Conservation (phyloP, 2,888 invertebrate species). For the Blastobasis lacticolella region DNA sequence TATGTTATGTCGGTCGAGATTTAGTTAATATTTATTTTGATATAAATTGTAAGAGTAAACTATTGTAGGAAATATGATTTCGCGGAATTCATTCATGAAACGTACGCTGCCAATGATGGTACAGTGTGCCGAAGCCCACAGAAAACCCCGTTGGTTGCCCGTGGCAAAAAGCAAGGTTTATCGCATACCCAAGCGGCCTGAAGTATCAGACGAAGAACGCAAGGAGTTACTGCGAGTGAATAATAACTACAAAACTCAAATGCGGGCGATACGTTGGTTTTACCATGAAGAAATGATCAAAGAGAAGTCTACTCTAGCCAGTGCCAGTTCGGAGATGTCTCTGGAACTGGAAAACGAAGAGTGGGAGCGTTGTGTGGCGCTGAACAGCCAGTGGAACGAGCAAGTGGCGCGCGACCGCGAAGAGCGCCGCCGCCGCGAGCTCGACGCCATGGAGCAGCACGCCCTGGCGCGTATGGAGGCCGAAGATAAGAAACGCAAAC, state of each 20-base stretch:
- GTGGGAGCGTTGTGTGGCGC: conserved; percentile 70
- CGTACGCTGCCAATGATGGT: conserved; percentile 43
- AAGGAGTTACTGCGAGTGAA: conserved; percentile 78
- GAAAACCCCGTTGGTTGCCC: conserved; percentile 88
- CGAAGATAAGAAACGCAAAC: conserved; percentile 41
- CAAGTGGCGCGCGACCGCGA: conserved; percentile 75
- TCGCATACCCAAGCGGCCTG: conserved; percentile 77
- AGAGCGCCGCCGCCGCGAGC: conserved; percentile 64
- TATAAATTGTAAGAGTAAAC: too few relatives aligned
- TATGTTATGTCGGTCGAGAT: too few relatives aligned
- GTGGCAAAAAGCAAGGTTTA: conserved; percentile 86
- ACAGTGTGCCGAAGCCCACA: conserved; percentile 54
- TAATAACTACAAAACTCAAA: conserved; percentile 80
- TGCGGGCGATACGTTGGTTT: conserved; percentile 71
- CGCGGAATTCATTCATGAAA: conserved; percentile 36
- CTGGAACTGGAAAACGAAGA: conserved; percentile 77
- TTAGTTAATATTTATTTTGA: too few relatives aligned
- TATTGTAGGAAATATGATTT: conserved; percentile 18
- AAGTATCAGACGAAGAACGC: conserved; percentile 76
- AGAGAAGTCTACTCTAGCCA: conserved; percentile 63
- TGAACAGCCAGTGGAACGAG: conserved; percentile 83
- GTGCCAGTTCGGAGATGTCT: conserved; percentile 71
- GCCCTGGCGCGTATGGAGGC: conserved; percentile 57
- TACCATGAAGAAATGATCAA: conserved; percentile 69
- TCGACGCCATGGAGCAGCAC: conserved; percentile 58